Evolutionary conservation across 2,888 invertebrate genomes (phyloP), one percentile per base, ranked within the genome.

Genomic region (Monopis laevigella): DNA sequence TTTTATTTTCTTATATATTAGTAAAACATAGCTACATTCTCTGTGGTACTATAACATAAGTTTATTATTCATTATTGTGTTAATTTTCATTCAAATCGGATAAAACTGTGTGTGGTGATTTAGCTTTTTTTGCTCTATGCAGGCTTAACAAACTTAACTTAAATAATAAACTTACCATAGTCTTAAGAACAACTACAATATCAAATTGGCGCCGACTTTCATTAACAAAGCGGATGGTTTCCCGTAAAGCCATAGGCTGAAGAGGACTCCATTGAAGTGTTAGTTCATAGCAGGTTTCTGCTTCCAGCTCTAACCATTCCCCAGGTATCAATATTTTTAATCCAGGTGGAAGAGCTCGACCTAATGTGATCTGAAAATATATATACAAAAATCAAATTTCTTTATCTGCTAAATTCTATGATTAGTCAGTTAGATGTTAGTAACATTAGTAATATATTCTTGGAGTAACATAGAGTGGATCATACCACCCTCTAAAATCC

Each of bases 171-270:
- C 52, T 60, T 62, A 81, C 81, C 72, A 82, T 54, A 36, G 87
- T 83, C 58, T 88, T 88, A 11, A 88, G 74, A 5, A 85, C 82
- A 3, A 89, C 65, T 48, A 85, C 77, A 3, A 90, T 81, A 55
- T 89, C 88, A 67, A 86, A 87, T 55, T 86, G 82, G 39, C 88
- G 84, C 48, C 85, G 82, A 42, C 82, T 80, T 45, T 82, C 84
- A 63, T 88, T 87, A 1, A 82, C 82, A 35, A 90, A 73, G 41
- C 88, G 83, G 26, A 87, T 65, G 0, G 82, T 83, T 51, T 89
- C 87, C 45, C 88, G 74, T 55, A 85, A 82, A 2, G 84, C 77
- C 5, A 84, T 84, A 21, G 77, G 81, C 48, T 82, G 72, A 11
- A 55, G 60, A 0, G 91, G 90, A 5, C 64, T 82, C 91, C 91